Base-by-base conservation (phyloP, 1,140 invertebrate species). In the Chlorops oryzae region DNA sequence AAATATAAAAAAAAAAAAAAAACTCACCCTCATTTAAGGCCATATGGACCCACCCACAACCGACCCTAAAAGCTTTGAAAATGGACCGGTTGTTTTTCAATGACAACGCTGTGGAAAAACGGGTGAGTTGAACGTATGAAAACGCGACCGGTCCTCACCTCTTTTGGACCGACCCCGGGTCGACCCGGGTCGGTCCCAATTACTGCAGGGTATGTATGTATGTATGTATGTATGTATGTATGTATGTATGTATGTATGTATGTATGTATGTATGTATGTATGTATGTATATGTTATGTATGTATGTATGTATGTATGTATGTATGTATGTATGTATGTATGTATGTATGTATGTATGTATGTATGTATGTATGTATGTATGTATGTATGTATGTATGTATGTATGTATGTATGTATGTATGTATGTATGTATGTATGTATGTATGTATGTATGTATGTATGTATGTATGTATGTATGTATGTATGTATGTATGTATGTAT, bases 201-300 rank as follows among this genome's bases (percentile, higher is more conserved):
- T n/a, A n/a, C n/a, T n/a, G n/a, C n/a, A n/a, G n/a, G n/a, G n/a
- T n/a, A n/a, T n/a, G n/a, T n/a, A n/a, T n/a, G n/a, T n/a, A n/a
- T 20, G 38, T 7, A 39, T 39, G 38, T 7, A 39, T 39, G 38
- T 7, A 39, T 39, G 38, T 7, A 39, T 39, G 38, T 7, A 39
- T 39, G 38, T 7, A 39, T 39, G 38, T 7, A 39, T 39, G 38
- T 7, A 39, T 39, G 38, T 7, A 39, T 39, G 38, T 7, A 39
- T 39, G 28, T 9, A 32, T 32, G 28, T 9, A 32, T 32, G 28
- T 9, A 32, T 32, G 28, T 9, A 32, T 32, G n/a, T n/a, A n/a
- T n/a, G n/a, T n/a, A n/a, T n/a, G n/a, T n/a, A n/a, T n/a, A n/a
- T n/a, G n/a, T n/a, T n/a, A n/a, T n/a, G n/a, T n/a, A n/a, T n/a